A percentile compares a stretch with the other conserved stretches of the same genome.
Evolutionary conservation across 2,113 vertebrate species (phyloP).

Genomic region (Deroptyus accipitrinus): DNA sequence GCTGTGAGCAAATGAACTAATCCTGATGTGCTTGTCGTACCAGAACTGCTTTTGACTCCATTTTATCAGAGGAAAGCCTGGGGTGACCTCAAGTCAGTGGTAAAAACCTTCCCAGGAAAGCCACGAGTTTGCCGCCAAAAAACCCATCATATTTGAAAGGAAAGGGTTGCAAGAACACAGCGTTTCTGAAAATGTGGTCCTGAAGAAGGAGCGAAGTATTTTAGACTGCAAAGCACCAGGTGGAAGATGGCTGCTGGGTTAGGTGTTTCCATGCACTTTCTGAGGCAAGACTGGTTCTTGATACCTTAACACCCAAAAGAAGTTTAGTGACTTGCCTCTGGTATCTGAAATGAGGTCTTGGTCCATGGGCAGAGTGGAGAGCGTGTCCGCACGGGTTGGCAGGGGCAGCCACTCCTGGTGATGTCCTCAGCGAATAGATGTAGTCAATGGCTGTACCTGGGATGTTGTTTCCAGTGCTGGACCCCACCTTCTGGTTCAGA

Average conservation of each 20-base stretch:
- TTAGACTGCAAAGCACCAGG: neutral
- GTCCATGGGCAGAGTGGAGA: neutral
- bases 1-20: neutral
- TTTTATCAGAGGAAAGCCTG: neutral
- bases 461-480: neutral
- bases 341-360: neutral
- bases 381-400: fast-evolving
- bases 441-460: neutral
- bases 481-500: neutral
- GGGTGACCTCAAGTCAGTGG: neutral
- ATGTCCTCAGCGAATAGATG: neutral
- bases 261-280: neutral
- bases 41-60: neutral
- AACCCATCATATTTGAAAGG: neutral
- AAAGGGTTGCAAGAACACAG: neutral
- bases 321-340: neutral
- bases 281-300: neutral
- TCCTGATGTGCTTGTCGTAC: fast-evolving
- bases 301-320: neutral
- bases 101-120: neutral
- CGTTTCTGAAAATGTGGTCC: neutral
- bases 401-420: neutral
- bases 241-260: neutral
- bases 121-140: neutral
- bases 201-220: neutral